A percentile compares a stretch with the other conserved stretches of the same genome.
These are phyloP conservation scores for Scylla paramamosain DNA, from an alignment of 1,140 invertebrate species.

Conservation along the genomic window DNA sequence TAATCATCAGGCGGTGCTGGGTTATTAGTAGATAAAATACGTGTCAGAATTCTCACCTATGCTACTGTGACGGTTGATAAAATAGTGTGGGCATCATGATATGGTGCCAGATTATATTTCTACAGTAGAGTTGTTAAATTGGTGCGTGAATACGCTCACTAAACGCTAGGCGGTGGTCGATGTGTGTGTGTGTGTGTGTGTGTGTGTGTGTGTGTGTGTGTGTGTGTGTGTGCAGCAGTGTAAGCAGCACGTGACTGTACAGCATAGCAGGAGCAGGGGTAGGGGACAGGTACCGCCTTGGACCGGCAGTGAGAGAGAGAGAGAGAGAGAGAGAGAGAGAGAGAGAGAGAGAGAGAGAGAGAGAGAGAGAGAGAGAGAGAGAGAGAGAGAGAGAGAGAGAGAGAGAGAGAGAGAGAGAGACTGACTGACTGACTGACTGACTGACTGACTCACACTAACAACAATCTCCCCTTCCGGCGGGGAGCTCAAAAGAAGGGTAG, in stretches of 20 bases:
- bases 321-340: too few relatives aligned
- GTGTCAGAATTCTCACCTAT: background rate
- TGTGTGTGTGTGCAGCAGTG: background rate
- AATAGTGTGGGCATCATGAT: background rate
- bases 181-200: too few relatives aligned
- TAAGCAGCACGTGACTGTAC: too few relatives aligned
- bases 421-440: background rate
- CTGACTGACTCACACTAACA: too few relatives aligned
- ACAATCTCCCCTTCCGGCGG: too few relatives aligned
- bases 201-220: background rate
- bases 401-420: background rate
- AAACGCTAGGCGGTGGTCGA: too few relatives aligned
- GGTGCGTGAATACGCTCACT: too few relatives aligned
- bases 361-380: background rate
- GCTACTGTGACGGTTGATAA: background rate
- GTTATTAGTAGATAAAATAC: background rate
- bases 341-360: too few relatives aligned
- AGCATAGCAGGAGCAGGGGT: too few relatives aligned
- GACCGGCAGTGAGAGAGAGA: too few relatives aligned
- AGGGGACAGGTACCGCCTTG: too few relatives aligned
- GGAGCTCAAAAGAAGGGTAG: slow-evolving; percentile 64
- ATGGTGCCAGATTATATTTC: background rate
- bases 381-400: too few relatives aligned
- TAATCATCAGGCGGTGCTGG: background rate
- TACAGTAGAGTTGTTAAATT: background rate